A percentile compares a stretch with the other conserved stretches of the same genome.
phyloP scores from a whole-genome alignment of 1,140 invertebrate genomes.

The Campoletis sonorensis region DNA sequence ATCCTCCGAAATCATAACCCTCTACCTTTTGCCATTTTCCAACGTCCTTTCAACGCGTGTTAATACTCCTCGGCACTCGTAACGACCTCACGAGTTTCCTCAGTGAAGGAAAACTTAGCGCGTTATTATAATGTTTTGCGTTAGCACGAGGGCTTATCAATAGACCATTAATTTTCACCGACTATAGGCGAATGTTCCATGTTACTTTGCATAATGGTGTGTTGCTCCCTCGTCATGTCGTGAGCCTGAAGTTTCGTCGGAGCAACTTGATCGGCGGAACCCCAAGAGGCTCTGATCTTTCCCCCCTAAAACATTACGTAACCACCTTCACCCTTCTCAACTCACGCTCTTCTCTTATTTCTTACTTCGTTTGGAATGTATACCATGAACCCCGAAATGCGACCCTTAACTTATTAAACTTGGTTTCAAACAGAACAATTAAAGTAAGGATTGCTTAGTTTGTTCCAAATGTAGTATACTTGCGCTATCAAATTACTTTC shows the following conservation, averaged over 20 bases:
- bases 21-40: not conserved
- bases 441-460: too few relatives aligned
- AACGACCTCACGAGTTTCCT: not conserved
- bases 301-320: too few relatives aligned
- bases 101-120: not conserved
- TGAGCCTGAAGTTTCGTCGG: not conserved
- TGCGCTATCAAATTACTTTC: too few relatives aligned
- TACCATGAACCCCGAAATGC: too few relatives aligned
- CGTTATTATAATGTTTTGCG: conserved; percentile 7
- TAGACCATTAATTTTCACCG: not conserved
- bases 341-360: not conserved
- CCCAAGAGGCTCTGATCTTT: too few relatives aligned
- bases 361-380: too few relatives aligned
- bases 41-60: not conserved
- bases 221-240: not conserved
- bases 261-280: conserved; percentile 6
- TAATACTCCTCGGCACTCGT: not conserved
- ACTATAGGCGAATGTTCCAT: not conserved
- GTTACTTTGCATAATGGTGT: not conserved
- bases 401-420: too few relatives aligned
- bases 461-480: too few relatives aligned
- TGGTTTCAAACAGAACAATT: too few relatives aligned
- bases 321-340: not conserved
- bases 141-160: not conserved
- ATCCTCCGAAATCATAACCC: too few relatives aligned